These are phyloP conservation scores for Cheilosia impressa DNA, from an alignment of 2,888 invertebrate genomes.

Conservation along the genomic window DNA sequence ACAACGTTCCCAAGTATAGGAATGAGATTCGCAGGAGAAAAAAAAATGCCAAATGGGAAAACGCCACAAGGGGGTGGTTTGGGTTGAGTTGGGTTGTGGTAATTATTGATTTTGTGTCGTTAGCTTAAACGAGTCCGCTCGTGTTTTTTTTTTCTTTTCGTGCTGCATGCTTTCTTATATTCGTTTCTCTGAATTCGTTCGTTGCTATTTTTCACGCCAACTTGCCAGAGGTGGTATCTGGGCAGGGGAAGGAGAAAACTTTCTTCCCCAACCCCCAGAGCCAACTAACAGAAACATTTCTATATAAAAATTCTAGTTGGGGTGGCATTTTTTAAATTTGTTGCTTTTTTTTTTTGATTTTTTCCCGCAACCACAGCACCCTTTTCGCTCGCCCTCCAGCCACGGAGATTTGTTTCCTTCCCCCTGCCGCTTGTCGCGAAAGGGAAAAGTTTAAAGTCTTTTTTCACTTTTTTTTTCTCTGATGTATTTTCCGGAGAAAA, in stretches of 20 bases:
- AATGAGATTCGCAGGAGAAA: constrained; percentile 67
- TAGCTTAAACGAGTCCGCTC: constrained; percentile 74
- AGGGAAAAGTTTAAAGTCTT: constrained; percentile 65
- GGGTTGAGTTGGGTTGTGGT: constrained; percentile 76
- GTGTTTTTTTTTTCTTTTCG: constrained; percentile 31
- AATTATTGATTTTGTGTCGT: constrained; percentile 79
- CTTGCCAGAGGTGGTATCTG: constrained; percentile 44
- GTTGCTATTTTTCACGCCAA: constrained; percentile 75
- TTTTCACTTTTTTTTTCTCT: constrained; percentile 37
- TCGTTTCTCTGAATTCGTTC: constrained; percentile 65
- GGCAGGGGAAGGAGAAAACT: constrained; percentile 31
- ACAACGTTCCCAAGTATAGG: constrained; percentile 70
- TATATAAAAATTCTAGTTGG: constrained; percentile 72
- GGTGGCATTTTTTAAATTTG: constrained; percentile 62
- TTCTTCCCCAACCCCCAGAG: constrained; percentile 27
- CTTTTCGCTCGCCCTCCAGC: constrained; percentile 53
- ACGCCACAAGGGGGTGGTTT: constrained; percentile 22
- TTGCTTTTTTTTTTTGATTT: constrained; percentile 41
- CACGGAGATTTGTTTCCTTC: constrained; percentile 43
- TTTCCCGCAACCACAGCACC: constrained; percentile 68
- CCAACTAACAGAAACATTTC: constrained; percentile 73
- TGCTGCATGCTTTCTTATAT: constrained; percentile 56
- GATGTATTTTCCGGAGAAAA: constrained; percentile 68
- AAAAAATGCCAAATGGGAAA: constrained; percentile 48
- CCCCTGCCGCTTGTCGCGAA: constrained; percentile 31